Base-by-base conservation (phyloP, 2,797 vertebrate species). In the Serranus cabrilla region DNA sequence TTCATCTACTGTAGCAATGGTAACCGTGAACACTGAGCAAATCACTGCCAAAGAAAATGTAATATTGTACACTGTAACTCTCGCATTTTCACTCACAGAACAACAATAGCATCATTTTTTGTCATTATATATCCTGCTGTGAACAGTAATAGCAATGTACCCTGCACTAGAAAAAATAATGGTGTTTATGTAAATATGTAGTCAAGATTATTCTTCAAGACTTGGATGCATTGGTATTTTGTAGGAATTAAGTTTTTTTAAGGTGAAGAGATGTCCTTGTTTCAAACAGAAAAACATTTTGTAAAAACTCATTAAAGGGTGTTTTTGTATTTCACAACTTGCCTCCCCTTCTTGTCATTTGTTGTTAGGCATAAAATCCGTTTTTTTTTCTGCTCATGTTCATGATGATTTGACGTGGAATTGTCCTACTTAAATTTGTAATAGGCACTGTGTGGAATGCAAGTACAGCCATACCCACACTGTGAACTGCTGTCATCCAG, bases 111-210 rank as follows among this genome's bases (percentile, higher is more conserved):
- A 23, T 50, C 0, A 25, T 56, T 39, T 71, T 73, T 71, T 69
- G 21, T 70, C 63, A 51, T 56, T 5, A 0, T 45, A 27, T 63
- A 50, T 63, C 25, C 47, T 39, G 23, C 45, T 75, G 43, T 62
- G 34, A 76, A 63, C 46, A 40, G 51, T 25, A 56, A 54, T 4
- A 63, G 17, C 18, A 18, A 56, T 78, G 43, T 69, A 69, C 0
- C 34, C 42, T 73, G 66, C 67, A 83, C 74, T 80, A 57, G 18
- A 40, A n/a, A 73, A 47, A 70, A 60, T 46, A n/a, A 42, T 66
- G 2, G 5, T 55, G 52, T 75, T 42, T 18, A 51, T 90, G 85
- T 89, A 88, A 87, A 89, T 89, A 90, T 79, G 47, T 65, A 37
- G 60, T 63, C 61, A 59, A 45, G 61, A 66, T 67, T 66, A 16